Evolutionary conservation across 2,888 invertebrate species (phyloP), one percentile per base, ranked within the genome.

Genomic region (Selenia dentaria): DNA sequence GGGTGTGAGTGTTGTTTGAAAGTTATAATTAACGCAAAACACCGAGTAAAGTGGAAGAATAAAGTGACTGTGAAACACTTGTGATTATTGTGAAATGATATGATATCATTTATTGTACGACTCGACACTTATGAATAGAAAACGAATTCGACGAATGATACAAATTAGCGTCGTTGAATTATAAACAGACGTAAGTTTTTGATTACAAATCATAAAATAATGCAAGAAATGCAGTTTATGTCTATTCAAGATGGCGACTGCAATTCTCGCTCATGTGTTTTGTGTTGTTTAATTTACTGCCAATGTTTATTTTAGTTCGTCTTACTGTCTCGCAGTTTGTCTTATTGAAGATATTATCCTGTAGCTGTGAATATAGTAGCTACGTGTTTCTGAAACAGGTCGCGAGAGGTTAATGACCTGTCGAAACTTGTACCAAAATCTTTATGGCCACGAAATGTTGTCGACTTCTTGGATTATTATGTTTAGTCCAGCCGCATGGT

Each of bases 201-300:
- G 28, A 5, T 25, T 22, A n/a, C 10, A n/a, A 12, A 34, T 35
- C 31, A 31, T 1, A 6, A 18, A 11, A 5, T 5, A 41, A 41
- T 50, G 50, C 44, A 50, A 28, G 22, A 36, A 48, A 32, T 54
- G 47, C 55, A 58, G n/a, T 39, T 58, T 53, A 32, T 38, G 42
- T 47, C 37, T 57, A 59, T 67, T 26, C 85, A 88, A 88, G 72
- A 88, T 88, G 88, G 88, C 88, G 77, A 79, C 74, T 62, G 43
- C 53, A 43, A 24, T 56, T 60, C 59, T n/a, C 16, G 4, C 16
- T 61, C 52, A 51, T 61, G 53, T 59, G 57, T 59, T 67, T 68
- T 70, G 61, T 73, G 67, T 77, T 74, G 74, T 75, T 70, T 70
- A 64, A n/a, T 67, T 64, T 61, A 38, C 65, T 65, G 20, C 57